A percentile compares a stretch with the other conserved stretches of the same genome.
Conservation (phyloP, 2,888 invertebrate genomes). For the Ditylenchus weischeri region DNA sequence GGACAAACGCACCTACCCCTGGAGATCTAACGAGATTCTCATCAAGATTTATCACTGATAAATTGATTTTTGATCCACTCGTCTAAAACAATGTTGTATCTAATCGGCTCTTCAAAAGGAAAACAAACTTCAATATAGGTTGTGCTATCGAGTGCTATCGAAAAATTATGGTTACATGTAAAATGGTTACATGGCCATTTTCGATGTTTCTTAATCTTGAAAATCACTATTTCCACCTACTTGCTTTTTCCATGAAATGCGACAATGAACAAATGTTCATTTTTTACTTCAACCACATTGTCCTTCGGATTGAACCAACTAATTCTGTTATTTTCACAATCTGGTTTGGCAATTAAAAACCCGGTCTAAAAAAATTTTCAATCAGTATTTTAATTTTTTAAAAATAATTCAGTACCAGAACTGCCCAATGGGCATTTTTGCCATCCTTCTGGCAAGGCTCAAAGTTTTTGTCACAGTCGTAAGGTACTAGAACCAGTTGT, state of each 20-base stretch:
- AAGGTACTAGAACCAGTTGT: slow-evolving; percentile 42
- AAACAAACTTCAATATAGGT: too few relatives aligned
- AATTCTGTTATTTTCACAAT: slow-evolving; percentile 9
- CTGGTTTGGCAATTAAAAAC: slow-evolving; percentile 20
- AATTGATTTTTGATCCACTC: too few relatives aligned
- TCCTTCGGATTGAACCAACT: not conserved
- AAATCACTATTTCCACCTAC: slow-evolving; percentile 26
- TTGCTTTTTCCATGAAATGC: slow-evolving; percentile 51
- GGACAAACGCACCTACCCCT: too few relatives aligned
- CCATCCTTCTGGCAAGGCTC: slow-evolving; percentile 43
- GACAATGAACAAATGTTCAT: slow-evolving; percentile 28
- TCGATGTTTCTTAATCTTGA: not conserved
- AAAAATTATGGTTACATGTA: too few relatives aligned
- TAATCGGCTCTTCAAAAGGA: too few relatives aligned
- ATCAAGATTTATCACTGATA: too few relatives aligned
- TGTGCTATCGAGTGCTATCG: too few relatives aligned
- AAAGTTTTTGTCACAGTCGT: slow-evolving; percentile 54
- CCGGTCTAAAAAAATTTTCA: slow-evolving; percentile 32
- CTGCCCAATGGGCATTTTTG: slow-evolving; percentile 50
- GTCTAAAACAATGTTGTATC: too few relatives aligned
- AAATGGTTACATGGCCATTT: too few relatives aligned
- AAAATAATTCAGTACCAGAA: slow-evolving; percentile 36
- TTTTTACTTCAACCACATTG: slow-evolving; percentile 6
- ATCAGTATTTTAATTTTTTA: not conserved
- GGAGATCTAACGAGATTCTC: too few relatives aligned